phyloP scores from a whole-genome alignment of 2,888 invertebrate genomes.

The Acrobasis consociella region DNA sequence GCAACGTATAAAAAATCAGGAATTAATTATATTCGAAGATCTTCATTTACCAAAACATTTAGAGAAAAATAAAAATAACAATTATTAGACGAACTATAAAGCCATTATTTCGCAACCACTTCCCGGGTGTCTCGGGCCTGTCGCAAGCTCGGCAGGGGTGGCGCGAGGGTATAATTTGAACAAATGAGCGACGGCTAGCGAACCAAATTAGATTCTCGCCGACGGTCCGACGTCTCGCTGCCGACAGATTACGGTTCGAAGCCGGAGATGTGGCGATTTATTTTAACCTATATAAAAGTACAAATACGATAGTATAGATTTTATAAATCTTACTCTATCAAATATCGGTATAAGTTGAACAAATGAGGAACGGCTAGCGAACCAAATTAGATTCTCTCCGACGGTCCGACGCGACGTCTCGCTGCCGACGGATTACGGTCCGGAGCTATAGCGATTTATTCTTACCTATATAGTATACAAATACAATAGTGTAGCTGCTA shows the following conservation, averaged over 20 bases:
- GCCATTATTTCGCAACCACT: slow-evolving; percentile 22
- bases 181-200: slow-evolving; percentile 85
- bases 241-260: slow-evolving; percentile 22
- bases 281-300: slow-evolving; percentile 1
- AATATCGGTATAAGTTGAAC: slow-evolving; percentile 73
- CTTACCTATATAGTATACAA: too few species aligned
- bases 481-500: too few species aligned
- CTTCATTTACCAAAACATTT: too few species aligned
- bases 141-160: slow-evolving; percentile 10
- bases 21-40: too few species aligned
- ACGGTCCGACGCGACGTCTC: slow-evolving; percentile 37
- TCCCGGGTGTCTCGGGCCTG: slow-evolving; percentile 22
- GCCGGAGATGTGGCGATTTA: slow-evolving; percentile 15
- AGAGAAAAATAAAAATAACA: not conserved
- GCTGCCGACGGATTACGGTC: slow-evolving; percentile 23
- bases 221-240: slow-evolving; percentile 41
- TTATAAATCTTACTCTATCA: too few species aligned
- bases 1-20: too few species aligned
- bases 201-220: slow-evolving; percentile 86
- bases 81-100: not conserved
- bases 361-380: slow-evolving; percentile 85
- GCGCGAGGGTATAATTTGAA: slow-evolving; percentile 78
- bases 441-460: slow-evolving; percentile 5
- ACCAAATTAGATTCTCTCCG: slow-evolving; percentile 86
- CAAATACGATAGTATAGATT: too few species aligned